Base-by-base conservation (phyloP, 2,888 invertebrate species). In the Cremastinae sp. region DNA sequence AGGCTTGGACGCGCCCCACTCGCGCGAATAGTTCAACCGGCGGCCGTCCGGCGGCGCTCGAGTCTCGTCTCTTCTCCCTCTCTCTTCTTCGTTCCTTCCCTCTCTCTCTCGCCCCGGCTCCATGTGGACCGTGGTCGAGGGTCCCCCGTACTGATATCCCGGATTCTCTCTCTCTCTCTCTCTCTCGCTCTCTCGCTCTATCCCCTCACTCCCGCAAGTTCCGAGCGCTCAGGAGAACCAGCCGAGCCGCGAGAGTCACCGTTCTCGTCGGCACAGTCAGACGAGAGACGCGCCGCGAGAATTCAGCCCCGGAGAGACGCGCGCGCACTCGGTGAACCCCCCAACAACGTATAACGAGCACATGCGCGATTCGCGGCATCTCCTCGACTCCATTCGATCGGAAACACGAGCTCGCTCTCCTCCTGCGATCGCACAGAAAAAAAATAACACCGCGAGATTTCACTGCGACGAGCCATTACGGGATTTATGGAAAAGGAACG, bases 181-280 rank as follows among this genome's bases (percentile, higher is more conserved):
- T n/a, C n/a, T n/a, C n/a, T n/a, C n/a, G n/a, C n/a, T n/a, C n/a
- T n/a, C n/a, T n/a, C n/a, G n/a, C n/a, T n/a, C n/a, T n/a, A n/a
- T n/a, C 87, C 83, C 84, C 86, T 88, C 88, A 88, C 89, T 88
- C 85, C 84, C 87, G 87, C 86, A 83, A 86, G 61, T 64, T 66
- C 55, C 51, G 56, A 28, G 37, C 28, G 28, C 28, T 28, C 28
- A 28, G 28, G 28, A 28, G 28, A 28, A 5, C 28, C 28, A 28
- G 41, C 85, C 84, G 83, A 83, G 82, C 71, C 75, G 78, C 74
- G 79, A 66, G 68, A 77, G 77, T 77, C 72, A 74, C 74, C 64
- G 76, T 72, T 73, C 70, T 70, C 73, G 55, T 64, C 75, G 71
- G 71, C 71, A 72, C 75, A 76, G 75, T 76, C 75, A 49, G 49